These are phyloP conservation scores for Ctenicera cuprea DNA, from an alignment of 2,888 invertebrate genomes.

Conservation along the genomic window DNA sequence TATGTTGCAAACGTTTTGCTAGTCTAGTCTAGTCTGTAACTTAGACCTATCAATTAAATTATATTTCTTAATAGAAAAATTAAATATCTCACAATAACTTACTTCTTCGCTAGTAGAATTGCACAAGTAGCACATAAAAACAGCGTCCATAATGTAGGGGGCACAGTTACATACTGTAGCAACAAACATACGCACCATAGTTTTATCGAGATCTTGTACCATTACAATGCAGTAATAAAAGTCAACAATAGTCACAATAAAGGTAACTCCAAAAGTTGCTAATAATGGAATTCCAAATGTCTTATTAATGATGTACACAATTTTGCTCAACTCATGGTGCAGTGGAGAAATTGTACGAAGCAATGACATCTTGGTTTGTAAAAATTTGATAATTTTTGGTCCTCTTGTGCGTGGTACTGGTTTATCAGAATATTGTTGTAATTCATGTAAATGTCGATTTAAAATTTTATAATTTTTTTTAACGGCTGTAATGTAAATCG, in stretches of 20 bases:
- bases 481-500: conserved; percentile 51
- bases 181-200: conserved; percentile 26
- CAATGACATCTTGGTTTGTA: conserved; percentile 54
- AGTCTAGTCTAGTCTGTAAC: too few relatives aligned
- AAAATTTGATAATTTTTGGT: conserved; percentile 50
- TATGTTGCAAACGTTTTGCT: too few relatives aligned
- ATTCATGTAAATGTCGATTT: conserved; percentile 55
- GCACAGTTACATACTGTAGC: conserved; percentile 30
- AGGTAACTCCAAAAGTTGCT: conserved; percentile 59
- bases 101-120: conserved; percentile 62
- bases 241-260: conserved; percentile 60
- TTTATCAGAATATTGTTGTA: conserved; percentile 43
- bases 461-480: conserved; percentile 55
- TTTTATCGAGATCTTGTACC: conserved; percentile 34
- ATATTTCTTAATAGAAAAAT: too few relatives aligned
- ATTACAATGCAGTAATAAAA: conserved; percentile 56
- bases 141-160: conserved; percentile 57
- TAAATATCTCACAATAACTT: conserved; percentile 25
- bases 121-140: conserved; percentile 61
- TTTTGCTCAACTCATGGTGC: conserved; percentile 61
- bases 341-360: conserved; percentile 57
- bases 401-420: conserved; percentile 40
- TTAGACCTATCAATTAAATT: too few relatives aligned
- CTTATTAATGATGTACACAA: conserved; percentile 58
- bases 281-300: conserved; percentile 61